A percentile compares a stretch with the other conserved stretches of the same genome.
These are phyloP conservation scores for Ceratina calcarata DNA, from an alignment of 1,140 invertebrate species.

Conservation along the genomic window DNA sequence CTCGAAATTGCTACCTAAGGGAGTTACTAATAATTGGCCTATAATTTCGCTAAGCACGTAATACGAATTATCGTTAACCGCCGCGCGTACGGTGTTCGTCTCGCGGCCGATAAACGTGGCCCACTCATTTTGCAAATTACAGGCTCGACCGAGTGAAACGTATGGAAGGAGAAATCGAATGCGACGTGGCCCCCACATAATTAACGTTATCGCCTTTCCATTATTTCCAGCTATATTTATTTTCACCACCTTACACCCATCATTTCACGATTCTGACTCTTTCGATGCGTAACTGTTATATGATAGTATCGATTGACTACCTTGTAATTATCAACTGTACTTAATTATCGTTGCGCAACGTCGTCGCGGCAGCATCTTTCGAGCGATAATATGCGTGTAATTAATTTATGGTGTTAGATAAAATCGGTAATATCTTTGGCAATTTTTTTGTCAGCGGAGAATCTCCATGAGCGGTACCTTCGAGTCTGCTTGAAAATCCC, in stretches of 20 bases:
- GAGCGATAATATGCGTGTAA: too few relatives aligned
- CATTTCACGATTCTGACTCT: not conserved
- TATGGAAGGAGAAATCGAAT: not conserved
- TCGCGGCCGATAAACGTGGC: not conserved
- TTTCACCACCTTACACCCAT: not conserved
- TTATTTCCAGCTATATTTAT: not conserved
- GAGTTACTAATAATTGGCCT: not conserved
- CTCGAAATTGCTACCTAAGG: not conserved
- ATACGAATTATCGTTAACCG: constrained; percentile 10
- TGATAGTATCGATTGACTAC: not conserved
- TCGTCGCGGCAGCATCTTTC: too few relatives aligned
- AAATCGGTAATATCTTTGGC: too few relatives aligned
- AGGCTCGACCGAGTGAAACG: too few relatives aligned
- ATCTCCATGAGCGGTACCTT: too few relatives aligned
- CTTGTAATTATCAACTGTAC: not conserved
- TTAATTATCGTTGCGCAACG: too few relatives aligned
- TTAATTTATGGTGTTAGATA: too few relatives aligned
- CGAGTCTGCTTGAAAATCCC: too few relatives aligned
- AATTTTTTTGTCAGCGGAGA: too few relatives aligned
- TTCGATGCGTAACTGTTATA: not conserved
- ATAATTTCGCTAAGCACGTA: not conserved
- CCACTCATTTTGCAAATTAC: not conserved
- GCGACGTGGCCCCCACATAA: not conserved
- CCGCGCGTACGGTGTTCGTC: not conserved
- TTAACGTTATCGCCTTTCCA: not conserved